Evolutionary conservation across 2,797 vertebrate species (phyloP).

Genomic region (Enteromius unitaeniatus): DNA sequence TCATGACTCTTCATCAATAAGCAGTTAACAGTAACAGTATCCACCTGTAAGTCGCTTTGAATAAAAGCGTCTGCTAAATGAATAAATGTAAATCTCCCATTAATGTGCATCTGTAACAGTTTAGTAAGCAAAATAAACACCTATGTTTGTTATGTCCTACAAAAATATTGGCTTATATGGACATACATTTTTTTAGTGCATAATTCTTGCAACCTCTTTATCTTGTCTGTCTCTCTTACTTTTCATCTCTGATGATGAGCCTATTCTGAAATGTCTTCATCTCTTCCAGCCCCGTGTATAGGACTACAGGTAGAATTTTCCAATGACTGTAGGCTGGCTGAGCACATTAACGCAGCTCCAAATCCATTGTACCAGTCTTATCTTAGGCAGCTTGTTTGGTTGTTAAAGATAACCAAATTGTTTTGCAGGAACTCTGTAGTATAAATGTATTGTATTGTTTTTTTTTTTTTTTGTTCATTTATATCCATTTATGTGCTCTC

Average conservation of each 20-base stretch:
- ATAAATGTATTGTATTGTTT: not conserved
- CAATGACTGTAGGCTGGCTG: not conserved
- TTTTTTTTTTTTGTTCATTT: conserved; percentile 21
- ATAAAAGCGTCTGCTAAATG: no score
- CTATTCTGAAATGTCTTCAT: not conserved
- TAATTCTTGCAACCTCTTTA: conserved; percentile 28
- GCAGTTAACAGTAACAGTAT: not conserved
- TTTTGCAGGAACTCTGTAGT: conserved; percentile 8
- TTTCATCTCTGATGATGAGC: not conserved
- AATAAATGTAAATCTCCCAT: not conserved
- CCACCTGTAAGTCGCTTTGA: no score
- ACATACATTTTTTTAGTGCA: conserved; percentile 26
- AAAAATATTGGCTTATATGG: conserved; percentile 44
- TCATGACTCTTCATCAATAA: not conserved
- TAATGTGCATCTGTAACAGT: conserved; percentile 18
- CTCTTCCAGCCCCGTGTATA: not conserved
- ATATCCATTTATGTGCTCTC: not conserved
- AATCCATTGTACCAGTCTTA: conserved; percentile 1
- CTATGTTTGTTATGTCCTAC: conserved; percentile 20
- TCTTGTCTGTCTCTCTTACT: not conserved
- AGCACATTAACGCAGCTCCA: conserved; percentile 13
- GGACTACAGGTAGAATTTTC: not conserved
- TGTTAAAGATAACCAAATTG: conserved; percentile 12
- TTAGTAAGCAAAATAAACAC: conserved; percentile 44
- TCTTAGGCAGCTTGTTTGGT: conserved; percentile 22